Evolutionary conservation across 1,140 invertebrate genomes (phyloP).

Genomic region (Trachymyrmex septentrionalis): DNA sequence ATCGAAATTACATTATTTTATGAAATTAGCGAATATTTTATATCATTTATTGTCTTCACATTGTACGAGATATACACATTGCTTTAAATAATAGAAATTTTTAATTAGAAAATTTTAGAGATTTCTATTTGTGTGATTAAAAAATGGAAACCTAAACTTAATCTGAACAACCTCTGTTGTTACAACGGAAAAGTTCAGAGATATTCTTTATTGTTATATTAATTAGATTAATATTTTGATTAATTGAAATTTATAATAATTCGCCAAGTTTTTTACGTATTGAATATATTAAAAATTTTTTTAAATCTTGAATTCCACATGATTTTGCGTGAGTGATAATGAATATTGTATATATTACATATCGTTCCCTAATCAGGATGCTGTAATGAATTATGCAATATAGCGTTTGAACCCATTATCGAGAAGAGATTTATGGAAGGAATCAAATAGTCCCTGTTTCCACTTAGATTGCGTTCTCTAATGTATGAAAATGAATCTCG

Average conservation of each 20-base stretch:
- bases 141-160: neutral
- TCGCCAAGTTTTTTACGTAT: neutral
- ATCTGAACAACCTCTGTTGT: neutral
- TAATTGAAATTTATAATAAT: constrained; percentile 18
- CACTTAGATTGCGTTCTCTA: constrained; percentile 20
- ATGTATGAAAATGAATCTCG: constrained; percentile 32
- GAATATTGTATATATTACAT: neutral
- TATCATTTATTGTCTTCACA: neutral
- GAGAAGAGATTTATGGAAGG: constrained; percentile 14
- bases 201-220: constrained; percentile 14
- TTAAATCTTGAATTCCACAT: neutral
- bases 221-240: neutral
- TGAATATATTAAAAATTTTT: constrained; percentile 12
- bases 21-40: neutral
- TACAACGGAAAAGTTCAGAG: neutral
- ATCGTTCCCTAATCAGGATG: neutral
- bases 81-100: constrained; percentile 8
- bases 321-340: neutral
- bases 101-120: neutral
- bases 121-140: neutral
- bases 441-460: constrained; percentile 20
- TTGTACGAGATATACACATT: neutral
- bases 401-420: constrained; percentile 23
- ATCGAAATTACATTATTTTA: neutral
- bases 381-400: constrained; percentile 47